These are phyloP conservation scores for Pristionchus mayeri DNA, from an alignment of 2,888 invertebrate genomes.

Conservation along the genomic window DNA sequence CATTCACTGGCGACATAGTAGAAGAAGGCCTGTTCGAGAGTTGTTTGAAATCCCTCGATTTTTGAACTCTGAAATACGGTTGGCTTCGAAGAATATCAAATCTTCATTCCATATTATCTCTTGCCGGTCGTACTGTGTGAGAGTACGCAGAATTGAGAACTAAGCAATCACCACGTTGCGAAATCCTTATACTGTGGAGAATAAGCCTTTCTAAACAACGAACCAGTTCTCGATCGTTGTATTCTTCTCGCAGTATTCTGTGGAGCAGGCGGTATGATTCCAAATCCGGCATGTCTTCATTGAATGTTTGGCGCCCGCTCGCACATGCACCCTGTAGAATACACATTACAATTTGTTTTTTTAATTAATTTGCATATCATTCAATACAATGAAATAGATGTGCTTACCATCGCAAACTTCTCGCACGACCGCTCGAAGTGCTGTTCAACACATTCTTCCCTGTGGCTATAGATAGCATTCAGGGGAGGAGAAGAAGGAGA, in stretches of 20 bases:
- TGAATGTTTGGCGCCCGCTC: background rate
- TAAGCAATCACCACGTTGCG: too few relatives aligned
- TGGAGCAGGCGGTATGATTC: background rate
- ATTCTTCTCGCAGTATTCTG: background rate
- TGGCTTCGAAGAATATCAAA: too few relatives aligned
- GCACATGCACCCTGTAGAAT: background rate
- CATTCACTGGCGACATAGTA: background rate
- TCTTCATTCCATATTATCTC: too few relatives aligned
- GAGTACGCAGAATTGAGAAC: too few relatives aligned
- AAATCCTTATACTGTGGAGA: too few relatives aligned
- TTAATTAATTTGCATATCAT: too few relatives aligned
- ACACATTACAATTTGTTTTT: background rate
- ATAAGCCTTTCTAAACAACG: too few relatives aligned
- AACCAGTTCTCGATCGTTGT: background rate
- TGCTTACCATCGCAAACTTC: background rate
- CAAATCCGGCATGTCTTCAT: background rate
- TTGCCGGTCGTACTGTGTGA: too few relatives aligned
- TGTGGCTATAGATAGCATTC: background rate
- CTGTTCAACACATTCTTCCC: background rate
- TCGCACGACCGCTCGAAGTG: background rate
- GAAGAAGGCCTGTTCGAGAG: constrained; percentile 12
- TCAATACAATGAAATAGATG: too few relatives aligned
- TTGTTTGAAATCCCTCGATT: background rate
- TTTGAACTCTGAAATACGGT: too few relatives aligned
- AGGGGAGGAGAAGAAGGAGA: background rate